Evolutionary conservation across 2,888 invertebrate genomes (phyloP), one percentile per base, ranked within the genome.

Genomic region (Corbicula japonica): DNA sequence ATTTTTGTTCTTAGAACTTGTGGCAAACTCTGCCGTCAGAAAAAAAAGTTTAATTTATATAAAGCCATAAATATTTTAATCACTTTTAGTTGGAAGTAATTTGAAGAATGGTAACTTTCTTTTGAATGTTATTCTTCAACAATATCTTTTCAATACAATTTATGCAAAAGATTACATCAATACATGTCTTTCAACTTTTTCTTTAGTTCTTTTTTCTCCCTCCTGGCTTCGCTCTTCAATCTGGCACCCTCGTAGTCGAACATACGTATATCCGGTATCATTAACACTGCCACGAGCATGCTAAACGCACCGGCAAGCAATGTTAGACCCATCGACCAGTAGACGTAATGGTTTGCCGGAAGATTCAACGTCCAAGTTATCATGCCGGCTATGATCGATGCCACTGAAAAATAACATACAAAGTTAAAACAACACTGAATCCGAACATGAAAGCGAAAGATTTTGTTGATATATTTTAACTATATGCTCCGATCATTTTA

Each of bases 291-390:
- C 10, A 69, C 69, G 23, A 85, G 48, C 28, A 83, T 34, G 18
- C 66, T 70, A 23, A 83, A 44, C 2, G 75, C 52, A 2, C 77
- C 80, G 18, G 81, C 77, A 4, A 81, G 32, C 1, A 76, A 21
- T 0, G 83, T 66, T 2, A 85, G 68, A 4, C 85, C 85, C 48
- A 75, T 56, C n/a, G 85, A 85, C 81, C 83, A 83, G 35, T 60
- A 71, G 0, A 70, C 58, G 38, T 58, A 79, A 48, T 79, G 83
- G 15, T 70, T 48, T 0, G 46, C 58, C 0, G 83, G 83, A 0
- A 83, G n/a, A 46, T 83, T 76, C 30, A 76, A 18, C 1, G 46
- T 41, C 76, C 79, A 83, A 10, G 58, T 15, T 15, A 74, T 46
- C 5, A 54, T 35, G 2, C 83, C 83, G 2, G 26, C 56, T 1